Evolutionary conservation across 2,888 invertebrate species (phyloP), one percentile per base, ranked within the genome.

Genomic region (Melieria crassipennis): DNA sequence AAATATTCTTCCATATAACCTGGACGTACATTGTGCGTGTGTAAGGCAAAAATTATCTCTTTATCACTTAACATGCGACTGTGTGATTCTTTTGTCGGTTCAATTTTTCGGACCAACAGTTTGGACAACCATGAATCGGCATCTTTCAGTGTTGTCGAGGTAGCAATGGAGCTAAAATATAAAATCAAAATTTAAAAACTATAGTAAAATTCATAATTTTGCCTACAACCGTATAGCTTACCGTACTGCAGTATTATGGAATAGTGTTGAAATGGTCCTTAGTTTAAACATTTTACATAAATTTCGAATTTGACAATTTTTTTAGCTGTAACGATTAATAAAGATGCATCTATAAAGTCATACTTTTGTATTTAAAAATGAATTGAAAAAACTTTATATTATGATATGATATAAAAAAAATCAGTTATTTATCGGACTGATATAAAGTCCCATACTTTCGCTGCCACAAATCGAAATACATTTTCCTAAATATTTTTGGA

Each of bases 51-150:
- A 81, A 99, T 94, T 71, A 94, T 91, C 88, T 98, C 98, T 87
- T 98, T 98, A 87, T 97, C 96, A 81, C 98, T 96, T 63, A 99
- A 90, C 92, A 98, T 95, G 76, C 97, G 93, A 82, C 98, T 98
- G 87, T 99, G 99, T 4, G 98, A 94, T 85, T 97, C 97, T 87
- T 96, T 97, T 3, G 96, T 96, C 5, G 97, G 96, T 84, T 97
- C 96, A 83, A 97, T 95, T 86, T 93, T 94, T 75, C 96, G 90
- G 58, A 97, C 96, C 80, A 96, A 88, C 75, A 97, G 88, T 87
- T 96, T 97, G 78, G 94, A 94, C 71, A 97, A 88, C 95, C 96
- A 97, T 79, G 95, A 92, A 88, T 94, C 94, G 57, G 80, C 75
- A 42, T 84, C 79, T 71, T 76, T 75, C 48, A 75, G 69, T 30